These are phyloP conservation scores for Clamator glandarius DNA, from an alignment of 2,797 vertebrate species.

Conservation along the genomic window DNA sequence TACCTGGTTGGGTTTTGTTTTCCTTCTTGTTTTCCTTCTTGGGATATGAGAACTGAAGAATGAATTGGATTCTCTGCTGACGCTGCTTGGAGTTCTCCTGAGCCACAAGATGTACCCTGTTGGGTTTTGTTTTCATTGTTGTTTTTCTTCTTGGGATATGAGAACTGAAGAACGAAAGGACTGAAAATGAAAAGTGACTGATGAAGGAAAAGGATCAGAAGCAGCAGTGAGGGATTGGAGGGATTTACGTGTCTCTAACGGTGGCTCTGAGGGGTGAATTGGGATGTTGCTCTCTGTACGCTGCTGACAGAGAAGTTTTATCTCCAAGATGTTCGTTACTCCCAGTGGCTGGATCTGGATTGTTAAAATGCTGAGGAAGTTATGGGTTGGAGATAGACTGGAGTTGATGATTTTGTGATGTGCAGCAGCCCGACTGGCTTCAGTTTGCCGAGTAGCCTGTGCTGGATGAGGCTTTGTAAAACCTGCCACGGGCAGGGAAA, in stretches of 20 bases:
- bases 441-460: neutral
- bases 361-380: neutral
- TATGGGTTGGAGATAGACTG: neutral
- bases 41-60: neutral
- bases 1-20: neutral
- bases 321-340: neutral
- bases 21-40: fast-evolving
- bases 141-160: fast-evolving
- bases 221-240: neutral
- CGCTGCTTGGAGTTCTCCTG: neutral
- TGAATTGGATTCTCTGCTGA: no score
- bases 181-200: neutral
- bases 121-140: neutral
- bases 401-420: neutral
- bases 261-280: neutral
- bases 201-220: neutral
- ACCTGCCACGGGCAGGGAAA: no score
- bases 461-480: no score
- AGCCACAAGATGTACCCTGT: neutral
- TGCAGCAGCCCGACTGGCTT: no score
- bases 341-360: fast-evolving
- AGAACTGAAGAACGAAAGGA: neutral
- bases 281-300: neutral
- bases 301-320: neutral
- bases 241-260: fast-evolving